Percentiles rank a stretch among this genome's conserved stretches.
phyloP scores from a whole-genome alignment of 2,888 invertebrate species.

The Ochropleura leucogaster region DNA sequence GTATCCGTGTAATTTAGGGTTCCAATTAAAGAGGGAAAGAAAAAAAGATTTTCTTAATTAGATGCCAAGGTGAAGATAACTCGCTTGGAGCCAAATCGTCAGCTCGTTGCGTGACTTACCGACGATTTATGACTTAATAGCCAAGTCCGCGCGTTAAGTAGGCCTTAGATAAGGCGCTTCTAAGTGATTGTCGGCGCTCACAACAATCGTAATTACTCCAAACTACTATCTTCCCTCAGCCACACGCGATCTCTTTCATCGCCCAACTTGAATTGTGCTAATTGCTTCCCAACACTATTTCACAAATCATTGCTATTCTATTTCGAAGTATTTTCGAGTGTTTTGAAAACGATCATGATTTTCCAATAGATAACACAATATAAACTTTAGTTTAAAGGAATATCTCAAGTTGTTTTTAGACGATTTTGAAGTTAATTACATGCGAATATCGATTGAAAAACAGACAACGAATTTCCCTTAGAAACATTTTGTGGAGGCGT shows the following conservation, averaged over 20 bases:
- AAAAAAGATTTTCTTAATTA: conserved; percentile 85
- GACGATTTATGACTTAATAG: conserved; percentile 90
- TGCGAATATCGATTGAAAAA: conserved; percentile 22
- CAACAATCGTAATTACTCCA: conserved; percentile 90
- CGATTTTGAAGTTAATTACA: conserved; percentile 26
- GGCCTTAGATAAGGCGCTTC: conserved; percentile 89
- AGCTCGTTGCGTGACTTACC: conserved; percentile 86
- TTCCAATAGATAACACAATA: neutral
- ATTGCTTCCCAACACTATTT: conserved; percentile 80
- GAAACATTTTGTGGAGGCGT: conserved; percentile 30
- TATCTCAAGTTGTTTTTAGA: neutral
- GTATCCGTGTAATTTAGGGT: conserved; percentile 72
- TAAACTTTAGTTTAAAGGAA: neutral
- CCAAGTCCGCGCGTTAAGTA: conserved; percentile 88
- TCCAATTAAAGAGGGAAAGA: conserved; percentile 71
- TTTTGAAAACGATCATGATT: conserved; percentile 29
- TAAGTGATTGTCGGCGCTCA: conserved; percentile 90
- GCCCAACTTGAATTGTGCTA: conserved; percentile 84
- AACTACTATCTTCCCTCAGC: conserved; percentile 86
- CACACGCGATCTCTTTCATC: conserved; percentile 88
- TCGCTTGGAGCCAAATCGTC: conserved; percentile 85
- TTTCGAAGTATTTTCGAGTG: conserved; percentile 27
- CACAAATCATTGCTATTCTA: conserved; percentile 70
- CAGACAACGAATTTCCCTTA: conserved; percentile 26
- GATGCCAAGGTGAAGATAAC: conserved; percentile 86